A percentile compares a stretch with the other conserved stretches of the same genome.
phyloP scores from a whole-genome alignment of 2,888 invertebrate species.

The Dione juno region DNA sequence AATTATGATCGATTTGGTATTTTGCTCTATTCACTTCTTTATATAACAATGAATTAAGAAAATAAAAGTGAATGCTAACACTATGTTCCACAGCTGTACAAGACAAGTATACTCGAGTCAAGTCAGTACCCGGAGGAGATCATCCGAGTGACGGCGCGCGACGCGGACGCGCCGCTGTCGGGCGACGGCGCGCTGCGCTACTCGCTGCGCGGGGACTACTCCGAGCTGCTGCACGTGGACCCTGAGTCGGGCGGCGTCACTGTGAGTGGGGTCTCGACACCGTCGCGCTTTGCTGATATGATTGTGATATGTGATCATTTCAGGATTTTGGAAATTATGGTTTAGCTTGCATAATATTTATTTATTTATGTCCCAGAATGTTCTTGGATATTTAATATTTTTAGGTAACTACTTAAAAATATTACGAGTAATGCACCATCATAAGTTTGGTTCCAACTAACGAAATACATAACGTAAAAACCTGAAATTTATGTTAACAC shows the following conservation, averaged over 20 bases:
- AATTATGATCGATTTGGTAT: too few species aligned
- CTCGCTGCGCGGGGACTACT: conserved; percentile 88
- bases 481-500: too few species aligned
- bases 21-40: too few species aligned
- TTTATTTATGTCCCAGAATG: too few species aligned
- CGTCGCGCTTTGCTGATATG: not conserved
- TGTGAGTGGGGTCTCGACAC: conserved; percentile 57
- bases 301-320: not conserved
- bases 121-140: conserved; percentile 86
- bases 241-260: conserved; percentile 86
- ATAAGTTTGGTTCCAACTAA: too few species aligned
- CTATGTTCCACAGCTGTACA: conserved; percentile 81
- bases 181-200: conserved; percentile 87
- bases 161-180: conserved; percentile 86
- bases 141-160: conserved; percentile 87
- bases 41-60: too few species aligned
- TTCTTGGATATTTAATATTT: too few species aligned
- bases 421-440: too few species aligned
- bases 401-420: too few species aligned
- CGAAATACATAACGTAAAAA: too few species aligned
- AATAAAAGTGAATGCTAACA: not conserved
- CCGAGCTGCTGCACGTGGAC: conserved; percentile 88
- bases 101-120: conserved; percentile 88
- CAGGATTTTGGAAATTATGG: too few species aligned
- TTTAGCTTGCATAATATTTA: too few species aligned